Percentiles rank a stretch among this genome's conserved stretches.
These are phyloP conservation scores for Phanerotoma sp. DNA, from an alignment of 2,888 invertebrate genomes.

Conservation along the genomic window DNA sequence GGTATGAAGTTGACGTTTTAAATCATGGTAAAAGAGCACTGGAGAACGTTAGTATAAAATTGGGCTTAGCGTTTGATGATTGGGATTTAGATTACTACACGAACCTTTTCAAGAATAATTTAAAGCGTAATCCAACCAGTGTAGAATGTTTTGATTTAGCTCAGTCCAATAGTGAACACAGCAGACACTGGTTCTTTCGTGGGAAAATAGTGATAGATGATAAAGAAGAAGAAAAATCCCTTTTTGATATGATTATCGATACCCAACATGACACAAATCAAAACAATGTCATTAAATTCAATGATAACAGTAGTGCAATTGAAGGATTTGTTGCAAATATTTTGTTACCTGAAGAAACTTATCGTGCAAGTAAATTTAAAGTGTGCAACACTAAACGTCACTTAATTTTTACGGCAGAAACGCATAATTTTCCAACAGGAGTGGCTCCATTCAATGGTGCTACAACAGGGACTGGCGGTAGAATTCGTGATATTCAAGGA, in stretches of 20 bases:
- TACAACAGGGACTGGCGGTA: slow-evolving; percentile 95
- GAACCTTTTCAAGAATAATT: slow-evolving; percentile 76
- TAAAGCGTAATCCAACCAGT: slow-evolving; percentile 92
- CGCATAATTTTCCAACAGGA: slow-evolving; percentile 97
- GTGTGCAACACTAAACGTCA: slow-evolving; percentile 69
- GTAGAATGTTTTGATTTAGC: slow-evolving; percentile 98
- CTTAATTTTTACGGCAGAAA: slow-evolving; percentile 97
- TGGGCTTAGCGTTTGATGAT: slow-evolving; percentile 90
- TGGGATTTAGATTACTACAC: slow-evolving; percentile 93
- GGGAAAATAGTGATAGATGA: slow-evolving; percentile 86
- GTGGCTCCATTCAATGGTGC: slow-evolving; percentile 97
- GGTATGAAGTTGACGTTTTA: slow-evolving; percentile 83
- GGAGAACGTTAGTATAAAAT: slow-evolving; percentile 74
- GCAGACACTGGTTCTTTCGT: slow-evolving; percentile 97
- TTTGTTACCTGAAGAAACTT: slow-evolving; percentile 70
- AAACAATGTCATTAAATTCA: slow-evolving; percentile 96
- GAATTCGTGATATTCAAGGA: slow-evolving; percentile 92
- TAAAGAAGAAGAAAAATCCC: slow-evolving; percentile 71
- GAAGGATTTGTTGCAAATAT: slow-evolving; percentile 74
- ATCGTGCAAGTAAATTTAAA: slow-evolving; percentile 64
- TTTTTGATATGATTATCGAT: slow-evolving; percentile 90
- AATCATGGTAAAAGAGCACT: slow-evolving; percentile 76
- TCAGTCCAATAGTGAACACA: slow-evolving; percentile 98
- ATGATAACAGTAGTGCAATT: slow-evolving; percentile 96
- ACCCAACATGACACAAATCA: slow-evolving; percentile 83